phyloP scores from a whole-genome alignment of 2,797 vertebrate species.

The Manis crassicaudata region DNA sequence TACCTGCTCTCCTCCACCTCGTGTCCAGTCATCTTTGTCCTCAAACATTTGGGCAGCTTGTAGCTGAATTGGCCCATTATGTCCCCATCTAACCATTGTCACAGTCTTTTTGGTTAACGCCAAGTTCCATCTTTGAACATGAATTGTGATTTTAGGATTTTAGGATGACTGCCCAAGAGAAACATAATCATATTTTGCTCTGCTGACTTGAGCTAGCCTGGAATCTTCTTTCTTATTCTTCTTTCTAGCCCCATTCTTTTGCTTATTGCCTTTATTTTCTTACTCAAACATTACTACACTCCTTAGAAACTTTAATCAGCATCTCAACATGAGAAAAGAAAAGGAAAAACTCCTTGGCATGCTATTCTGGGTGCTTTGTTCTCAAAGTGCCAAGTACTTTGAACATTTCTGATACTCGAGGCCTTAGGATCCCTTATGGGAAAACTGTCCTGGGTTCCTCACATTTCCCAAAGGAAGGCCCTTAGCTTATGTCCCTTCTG shows the following conservation, averaged over 20 bases:
- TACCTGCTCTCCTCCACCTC: not conserved
- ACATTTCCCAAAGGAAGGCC: not conserved
- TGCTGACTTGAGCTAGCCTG: not conserved
- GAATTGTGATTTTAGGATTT: not conserved
- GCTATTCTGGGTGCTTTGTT: not conserved
- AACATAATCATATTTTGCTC: not conserved
- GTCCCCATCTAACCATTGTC: not conserved
- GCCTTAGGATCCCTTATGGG: not conserved
- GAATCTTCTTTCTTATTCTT: not conserved
- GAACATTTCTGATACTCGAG: not conserved
- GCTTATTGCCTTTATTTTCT: not conserved
- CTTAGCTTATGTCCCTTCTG: not conserved
- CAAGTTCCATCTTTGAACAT: constrained; percentile 12
- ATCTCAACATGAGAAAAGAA: not conserved
- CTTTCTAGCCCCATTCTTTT: not conserved
- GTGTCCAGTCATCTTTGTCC: not conserved
- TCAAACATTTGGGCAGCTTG: not conserved
- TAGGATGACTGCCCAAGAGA: not conserved
- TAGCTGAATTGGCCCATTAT: not conserved
- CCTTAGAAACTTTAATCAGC: not conserved
- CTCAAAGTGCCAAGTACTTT: not conserved
- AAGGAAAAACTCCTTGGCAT: not conserved
- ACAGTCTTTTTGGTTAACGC: not conserved
- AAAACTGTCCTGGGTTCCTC: not conserved
- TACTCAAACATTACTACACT: not conserved